Conservation (phyloP, 2,113 vertebrate genomes). For the Dicaeum eximium region DNA sequence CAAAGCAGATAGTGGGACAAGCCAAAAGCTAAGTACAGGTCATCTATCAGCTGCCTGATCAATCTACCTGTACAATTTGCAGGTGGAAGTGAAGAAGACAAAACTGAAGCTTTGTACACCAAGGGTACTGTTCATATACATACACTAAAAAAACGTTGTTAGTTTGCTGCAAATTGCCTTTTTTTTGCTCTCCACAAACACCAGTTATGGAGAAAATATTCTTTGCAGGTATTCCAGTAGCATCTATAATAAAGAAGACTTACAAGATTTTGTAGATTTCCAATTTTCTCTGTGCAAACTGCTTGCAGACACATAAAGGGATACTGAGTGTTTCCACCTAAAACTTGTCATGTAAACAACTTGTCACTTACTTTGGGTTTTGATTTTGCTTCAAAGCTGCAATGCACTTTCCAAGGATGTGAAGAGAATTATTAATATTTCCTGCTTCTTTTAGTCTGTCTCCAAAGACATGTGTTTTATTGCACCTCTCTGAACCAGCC, state of each 20-base stretch:
- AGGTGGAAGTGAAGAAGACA: background rate
- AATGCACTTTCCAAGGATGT: constrained; percentile 90
- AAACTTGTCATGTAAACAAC: background rate
- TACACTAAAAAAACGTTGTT: too few species aligned
- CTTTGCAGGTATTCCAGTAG: background rate
- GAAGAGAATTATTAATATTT: constrained; percentile 90
- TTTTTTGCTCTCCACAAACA: background rate
- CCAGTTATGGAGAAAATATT: background rate
- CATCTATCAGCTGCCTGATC: background rate
- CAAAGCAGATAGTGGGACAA: background rate
- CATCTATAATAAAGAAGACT: background rate
- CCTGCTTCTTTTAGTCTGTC: constrained; percentile 88
- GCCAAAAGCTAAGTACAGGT: background rate
- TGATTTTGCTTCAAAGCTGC: constrained; percentile 82
- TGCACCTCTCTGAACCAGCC: constrained; percentile 88
- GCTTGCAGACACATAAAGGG: background rate
- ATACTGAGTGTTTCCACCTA: background rate
- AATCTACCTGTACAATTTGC: background rate
- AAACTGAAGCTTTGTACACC: background rate
- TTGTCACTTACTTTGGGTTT: constrained; percentile 74
- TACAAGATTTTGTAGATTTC: background rate
- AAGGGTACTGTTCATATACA: background rate
- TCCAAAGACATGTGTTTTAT: constrained; percentile 85
- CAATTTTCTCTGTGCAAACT: background rate
- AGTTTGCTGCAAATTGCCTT: background rate